Percentiles rank a stretch among this genome's conserved stretches.
phyloP scores from a whole-genome alignment of 2,888 invertebrate species.

The Ormyrus pomaceus region DNA sequence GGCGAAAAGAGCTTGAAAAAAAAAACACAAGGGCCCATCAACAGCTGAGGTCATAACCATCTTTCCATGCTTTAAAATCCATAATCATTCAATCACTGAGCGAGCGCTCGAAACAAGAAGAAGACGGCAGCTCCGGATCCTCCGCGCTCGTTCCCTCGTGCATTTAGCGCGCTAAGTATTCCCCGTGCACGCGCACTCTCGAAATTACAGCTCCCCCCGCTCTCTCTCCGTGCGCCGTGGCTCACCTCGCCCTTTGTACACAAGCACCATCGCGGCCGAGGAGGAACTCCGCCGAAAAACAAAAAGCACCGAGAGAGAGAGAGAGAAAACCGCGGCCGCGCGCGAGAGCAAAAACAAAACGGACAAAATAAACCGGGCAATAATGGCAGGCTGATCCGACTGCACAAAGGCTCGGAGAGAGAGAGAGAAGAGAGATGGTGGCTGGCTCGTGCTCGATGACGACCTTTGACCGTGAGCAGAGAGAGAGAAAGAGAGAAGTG shows the following conservation, averaged over 20 bases:
- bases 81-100: slow-evolving; percentile 50
- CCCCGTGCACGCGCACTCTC: slow-evolving; percentile 24
- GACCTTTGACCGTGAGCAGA: slow-evolving; percentile 74
- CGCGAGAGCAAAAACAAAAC: slow-evolving; percentile 3
- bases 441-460: slow-evolving; percentile 74
- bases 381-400: slow-evolving; percentile 28
- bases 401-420: neutral
- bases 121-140: slow-evolving; percentile 10
- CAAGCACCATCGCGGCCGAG: neutral
- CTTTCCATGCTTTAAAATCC: slow-evolving; percentile 38
- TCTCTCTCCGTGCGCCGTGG: neutral
- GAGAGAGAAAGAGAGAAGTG: slow-evolving; percentile 44
- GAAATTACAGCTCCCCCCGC: slow-evolving; percentile 44
- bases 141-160: slow-evolving; percentile 1
- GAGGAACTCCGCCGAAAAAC: neutral
- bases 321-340: neutral
- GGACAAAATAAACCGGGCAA: slow-evolving; percentile 8
- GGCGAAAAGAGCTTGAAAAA: neutral
- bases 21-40: too few relatives aligned
- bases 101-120: slow-evolving; percentile 3
- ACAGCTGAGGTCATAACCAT: slow-evolving; percentile 5
- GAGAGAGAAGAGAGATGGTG: slow-evolving; percentile 45
- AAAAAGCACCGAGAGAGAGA: neutral
- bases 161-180: slow-evolving; percentile 43
- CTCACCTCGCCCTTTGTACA: neutral